Conservation (phyloP, 2,797 vertebrate species). For the Meda fulgida region DNA sequence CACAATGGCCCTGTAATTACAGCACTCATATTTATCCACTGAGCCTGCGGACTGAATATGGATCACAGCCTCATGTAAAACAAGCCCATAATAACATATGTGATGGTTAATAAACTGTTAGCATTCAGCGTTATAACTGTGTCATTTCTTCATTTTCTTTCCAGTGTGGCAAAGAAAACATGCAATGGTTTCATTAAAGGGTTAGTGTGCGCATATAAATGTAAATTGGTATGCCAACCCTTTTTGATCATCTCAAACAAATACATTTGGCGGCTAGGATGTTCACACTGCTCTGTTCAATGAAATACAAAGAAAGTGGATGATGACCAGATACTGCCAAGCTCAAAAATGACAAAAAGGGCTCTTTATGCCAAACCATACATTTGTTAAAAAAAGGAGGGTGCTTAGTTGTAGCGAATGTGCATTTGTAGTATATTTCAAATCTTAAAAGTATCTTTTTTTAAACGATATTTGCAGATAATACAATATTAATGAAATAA, state of each 20-base stretch:
- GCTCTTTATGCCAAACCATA: too few relatives aligned
- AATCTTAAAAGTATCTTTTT: too few relatives aligned
- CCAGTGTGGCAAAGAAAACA: background rate
- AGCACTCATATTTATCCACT: slow-evolving; percentile 76
- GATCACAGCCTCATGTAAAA: slow-evolving; percentile 56
- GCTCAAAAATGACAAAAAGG: background rate
- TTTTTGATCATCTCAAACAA: background rate
- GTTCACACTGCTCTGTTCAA: background rate
- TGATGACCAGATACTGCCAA: background rate
- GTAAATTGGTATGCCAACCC: background rate
- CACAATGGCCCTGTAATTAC: slow-evolving; percentile 83
- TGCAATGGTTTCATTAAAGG: slow-evolving; percentile 23
- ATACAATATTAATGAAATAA: too few relatives aligned
- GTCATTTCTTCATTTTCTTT: slow-evolving; percentile 31
- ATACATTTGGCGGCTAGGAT: background rate
- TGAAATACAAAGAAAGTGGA: background rate
- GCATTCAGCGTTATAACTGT: slow-evolving; percentile 33
- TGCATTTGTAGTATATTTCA: background rate
- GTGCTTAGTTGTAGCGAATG: background rate
- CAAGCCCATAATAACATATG: slow-evolving; percentile 54
- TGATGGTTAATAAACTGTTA: slow-evolving; percentile 57
- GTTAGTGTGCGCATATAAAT: background rate
- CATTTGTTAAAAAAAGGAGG: background rate
- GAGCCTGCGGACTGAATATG: slow-evolving; percentile 46
- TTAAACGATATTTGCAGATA: too few relatives aligned